phyloP scores from a whole-genome alignment of 2,113 vertebrate species.

The Rhagologus leucostigma region DNA sequence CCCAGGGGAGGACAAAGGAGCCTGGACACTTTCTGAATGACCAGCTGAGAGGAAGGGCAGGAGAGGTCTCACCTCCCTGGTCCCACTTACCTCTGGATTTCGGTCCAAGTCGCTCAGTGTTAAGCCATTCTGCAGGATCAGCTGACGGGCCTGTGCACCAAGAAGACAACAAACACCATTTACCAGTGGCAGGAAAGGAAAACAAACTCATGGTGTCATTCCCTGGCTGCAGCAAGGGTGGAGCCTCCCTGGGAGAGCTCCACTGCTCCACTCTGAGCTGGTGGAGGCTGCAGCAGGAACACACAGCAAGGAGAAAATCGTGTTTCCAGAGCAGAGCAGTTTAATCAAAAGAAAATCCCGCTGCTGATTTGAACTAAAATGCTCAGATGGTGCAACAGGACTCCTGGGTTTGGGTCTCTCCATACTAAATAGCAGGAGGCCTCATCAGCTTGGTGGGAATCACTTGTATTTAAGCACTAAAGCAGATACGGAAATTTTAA shows the following conservation, averaged over 20 bases:
- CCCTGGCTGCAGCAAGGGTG: background rate
- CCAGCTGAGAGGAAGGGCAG: background rate
- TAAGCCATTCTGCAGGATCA: constrained; percentile 89
- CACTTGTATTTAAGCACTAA: background rate
- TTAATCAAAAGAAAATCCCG: background rate
- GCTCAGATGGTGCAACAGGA: background rate
- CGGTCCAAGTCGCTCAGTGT: constrained; percentile 90
- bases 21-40: background rate
- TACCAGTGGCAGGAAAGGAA: background rate
- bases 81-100: constrained; percentile 85
- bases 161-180: constrained; percentile 3
- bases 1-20: background rate
- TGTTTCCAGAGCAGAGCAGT: background rate
- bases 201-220: background rate
- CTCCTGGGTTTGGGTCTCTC: background rate
- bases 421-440: background rate
- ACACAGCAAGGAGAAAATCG: background rate
- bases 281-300: background rate
- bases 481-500: background rate
- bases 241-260: background rate
- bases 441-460: background rate
- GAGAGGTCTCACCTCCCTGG: background rate
- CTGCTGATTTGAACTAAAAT: background rate
- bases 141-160: constrained; percentile 86
- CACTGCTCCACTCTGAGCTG: background rate